Evolutionary conservation across 1,140 invertebrate species (phyloP).

Genomic region (Neodiprion pinetum): DNA sequence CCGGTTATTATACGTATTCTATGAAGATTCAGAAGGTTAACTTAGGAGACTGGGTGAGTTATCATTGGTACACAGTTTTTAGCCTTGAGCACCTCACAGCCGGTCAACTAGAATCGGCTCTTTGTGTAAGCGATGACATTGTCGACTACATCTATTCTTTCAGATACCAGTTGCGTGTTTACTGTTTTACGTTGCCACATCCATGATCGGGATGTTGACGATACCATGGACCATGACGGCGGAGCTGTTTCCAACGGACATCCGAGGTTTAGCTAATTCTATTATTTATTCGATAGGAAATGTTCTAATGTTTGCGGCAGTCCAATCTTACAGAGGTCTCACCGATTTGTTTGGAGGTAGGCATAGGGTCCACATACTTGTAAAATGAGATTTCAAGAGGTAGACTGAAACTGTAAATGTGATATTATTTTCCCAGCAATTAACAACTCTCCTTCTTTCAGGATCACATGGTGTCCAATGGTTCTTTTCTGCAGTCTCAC

Average conservation of each 20-base stretch:
- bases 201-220: constrained; percentile 65
- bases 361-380: constrained; percentile 1
- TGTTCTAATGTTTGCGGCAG: constrained; percentile 63
- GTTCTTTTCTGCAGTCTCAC: constrained; percentile 72
- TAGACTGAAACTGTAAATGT: constrained; percentile 22
- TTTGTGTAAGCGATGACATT: too few relatives aligned
- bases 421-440: not conserved
- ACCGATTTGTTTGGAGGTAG: constrained; percentile 57
- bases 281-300: constrained; percentile 63
- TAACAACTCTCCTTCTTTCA: constrained; percentile 23
- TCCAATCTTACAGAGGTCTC: constrained; percentile 62
- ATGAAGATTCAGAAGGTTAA: constrained; percentile 49
- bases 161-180: constrained; percentile 59
- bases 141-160: constrained; percentile 6
- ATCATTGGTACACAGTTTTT: too few relatives aligned
- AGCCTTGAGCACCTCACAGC: too few relatives aligned
- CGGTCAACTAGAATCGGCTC: too few relatives aligned
- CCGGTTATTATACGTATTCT: constrained; percentile 61
- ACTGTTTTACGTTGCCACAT: constrained; percentile 64
- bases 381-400: not conserved
- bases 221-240: constrained; percentile 71
- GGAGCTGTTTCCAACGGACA: constrained; percentile 67
- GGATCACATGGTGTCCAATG: constrained; percentile 69
- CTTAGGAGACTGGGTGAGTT: constrained; percentile 38
- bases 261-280: constrained; percentile 66